Evolutionary conservation across 2,797 vertebrate genomes (phyloP).

Genomic region (Gallinago nigripennis): DNA sequence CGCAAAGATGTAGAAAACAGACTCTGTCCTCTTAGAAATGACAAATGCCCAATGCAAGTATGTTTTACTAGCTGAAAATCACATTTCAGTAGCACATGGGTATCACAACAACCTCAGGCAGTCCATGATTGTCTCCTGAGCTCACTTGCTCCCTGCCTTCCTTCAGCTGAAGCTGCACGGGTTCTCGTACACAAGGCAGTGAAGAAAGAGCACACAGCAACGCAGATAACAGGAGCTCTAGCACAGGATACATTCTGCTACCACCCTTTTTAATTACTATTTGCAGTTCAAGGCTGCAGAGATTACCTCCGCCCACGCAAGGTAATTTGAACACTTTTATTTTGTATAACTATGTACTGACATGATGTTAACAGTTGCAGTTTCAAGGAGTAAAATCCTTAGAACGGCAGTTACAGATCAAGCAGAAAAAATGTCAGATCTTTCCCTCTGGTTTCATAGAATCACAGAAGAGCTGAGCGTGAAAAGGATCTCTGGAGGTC

Average conservation of each 20-base stretch:
- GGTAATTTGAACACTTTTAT: conserved; percentile 60
- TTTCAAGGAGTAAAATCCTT: conserved; percentile 49
- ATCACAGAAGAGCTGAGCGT: neutral
- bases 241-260: conserved; percentile 41
- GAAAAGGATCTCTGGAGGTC: neutral
- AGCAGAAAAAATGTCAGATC: neutral
- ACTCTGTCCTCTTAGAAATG: neutral
- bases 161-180: neutral
- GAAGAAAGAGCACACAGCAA: neutral
- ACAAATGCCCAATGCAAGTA: neutral
- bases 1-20: neutral
- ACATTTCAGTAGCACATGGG: neutral
- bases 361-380: conserved; percentile 50
- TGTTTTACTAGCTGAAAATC: neutral
- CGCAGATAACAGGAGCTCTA: conserved; percentile 3
- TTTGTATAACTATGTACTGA: conserved; percentile 55
- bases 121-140: neutral
- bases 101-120: neutral
- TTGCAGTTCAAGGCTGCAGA: conserved; percentile 59
- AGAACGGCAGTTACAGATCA: conserved; percentile 12
- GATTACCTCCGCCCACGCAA: conserved; percentile 64
- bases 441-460: neutral
- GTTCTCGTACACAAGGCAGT: neutral
- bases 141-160: neutral
- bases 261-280: conserved; percentile 69